Evolutionary conservation across 1,140 invertebrate genomes (phyloP), one percentile per base, ranked within the genome.

Genomic region (Drosophila neocordata): DNA sequence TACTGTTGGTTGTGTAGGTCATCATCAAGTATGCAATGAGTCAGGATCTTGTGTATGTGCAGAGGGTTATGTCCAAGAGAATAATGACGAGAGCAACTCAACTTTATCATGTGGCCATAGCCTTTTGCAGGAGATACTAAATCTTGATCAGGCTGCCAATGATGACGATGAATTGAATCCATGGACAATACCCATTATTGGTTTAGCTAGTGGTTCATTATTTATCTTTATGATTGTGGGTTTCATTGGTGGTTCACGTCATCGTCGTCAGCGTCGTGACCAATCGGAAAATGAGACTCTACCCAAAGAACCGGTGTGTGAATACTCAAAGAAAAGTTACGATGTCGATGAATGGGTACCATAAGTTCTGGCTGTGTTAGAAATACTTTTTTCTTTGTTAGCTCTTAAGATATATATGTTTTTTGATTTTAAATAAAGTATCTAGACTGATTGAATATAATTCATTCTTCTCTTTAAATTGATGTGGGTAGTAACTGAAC

Each of bases 281-380:
- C 15, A 48, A 3, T 11, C 41, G 15, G 20, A 53, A 0, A 24
- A 24, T 0, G 72, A 60, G 4, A 18, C 44, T 0, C 31, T 60
- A 22, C 79, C 66, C 38, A 82, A 82, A 44, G 78, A 74, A 31
- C 52, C 72, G 31, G 73, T 63, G 11, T 87, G 82, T 35, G 78
- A 87, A 60, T 87, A 60, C 31, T 59, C 83, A 5, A 71, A 85
- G 63, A 88, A 88, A 22, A 69, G 65, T 18, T 71, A 82, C 20
- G 82, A 88, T 31, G 83, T 72, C 18, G 83, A 87, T 31, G 71
- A 87, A 60, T 82, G 60, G 75, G 83, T 87, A 41, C 82, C 82
- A 9, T 85, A 51, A 71, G 12, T 24, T 11, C n/a, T 61, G 62
- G 72, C 73, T 84, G 80, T 76, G 80, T 66, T 83, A 83, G 60